Evolutionary conservation across 2,888 invertebrate species (phyloP).

Genomic region (Caradrina kadenii): DNA sequence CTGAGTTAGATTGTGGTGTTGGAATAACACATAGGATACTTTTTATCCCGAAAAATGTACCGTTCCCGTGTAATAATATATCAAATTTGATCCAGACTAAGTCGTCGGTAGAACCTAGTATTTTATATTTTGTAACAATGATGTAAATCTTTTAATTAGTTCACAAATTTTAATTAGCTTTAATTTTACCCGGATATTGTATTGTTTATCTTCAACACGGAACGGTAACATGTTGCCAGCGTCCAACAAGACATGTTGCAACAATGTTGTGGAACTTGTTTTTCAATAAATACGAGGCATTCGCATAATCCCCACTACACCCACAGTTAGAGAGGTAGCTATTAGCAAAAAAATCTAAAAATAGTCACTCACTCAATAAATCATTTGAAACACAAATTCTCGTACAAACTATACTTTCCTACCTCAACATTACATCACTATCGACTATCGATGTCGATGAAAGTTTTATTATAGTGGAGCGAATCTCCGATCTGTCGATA

Average conservation of each 20-base stretch:
- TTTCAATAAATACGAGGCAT: too few relatives aligned
- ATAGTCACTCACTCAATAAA: not conserved
- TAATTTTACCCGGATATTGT: too few relatives aligned
- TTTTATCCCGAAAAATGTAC: too few relatives aligned
- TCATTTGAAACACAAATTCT: not conserved
- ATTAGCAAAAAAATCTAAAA: not conserved
- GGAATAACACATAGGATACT: too few relatives aligned
- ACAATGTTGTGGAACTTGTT: too few relatives aligned
- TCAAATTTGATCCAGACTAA: too few relatives aligned
- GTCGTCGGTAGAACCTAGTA: too few relatives aligned
- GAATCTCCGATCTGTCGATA: conserved; percentile 55
- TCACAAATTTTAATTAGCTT: too few relatives aligned
- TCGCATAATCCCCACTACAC: not conserved
- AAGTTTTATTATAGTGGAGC: conserved; percentile 64
- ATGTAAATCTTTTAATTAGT: too few relatives aligned
- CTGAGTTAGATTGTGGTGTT: too few relatives aligned
- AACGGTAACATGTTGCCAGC: not conserved
- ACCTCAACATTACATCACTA: conserved; percentile 49
- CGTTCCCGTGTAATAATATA: too few relatives aligned
- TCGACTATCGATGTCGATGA: conserved; percentile 57
- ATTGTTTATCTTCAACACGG: not conserved
- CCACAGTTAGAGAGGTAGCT: not conserved
- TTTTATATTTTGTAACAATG: too few relatives aligned
- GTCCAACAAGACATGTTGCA: not conserved
- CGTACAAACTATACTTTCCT: conserved; percentile 45